Base-by-base conservation (phyloP, 2,113 vertebrate species). In the Channa maculata region DNA sequence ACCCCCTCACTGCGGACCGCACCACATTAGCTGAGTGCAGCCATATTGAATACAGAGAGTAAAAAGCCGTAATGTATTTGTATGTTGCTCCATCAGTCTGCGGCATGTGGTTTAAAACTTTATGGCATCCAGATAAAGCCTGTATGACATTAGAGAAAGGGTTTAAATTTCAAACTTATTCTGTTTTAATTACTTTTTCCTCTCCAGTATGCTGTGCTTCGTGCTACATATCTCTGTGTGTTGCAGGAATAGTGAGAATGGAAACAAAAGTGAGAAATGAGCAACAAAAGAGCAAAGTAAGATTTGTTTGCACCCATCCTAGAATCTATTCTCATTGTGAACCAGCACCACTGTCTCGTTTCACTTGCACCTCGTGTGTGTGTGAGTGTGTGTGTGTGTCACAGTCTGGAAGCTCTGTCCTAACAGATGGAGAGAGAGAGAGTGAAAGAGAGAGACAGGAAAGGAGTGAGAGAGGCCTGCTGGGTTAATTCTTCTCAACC, bases 401-500 rank as follows among this genome's bases (percentile, higher is more conserved):
- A 73, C 73, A 74, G 82, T 77, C 74, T 79, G 77, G 82, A 88
- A 76, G 80, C 72, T 60, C 58, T 67, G 82, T 77, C 73, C 71
- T 62, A 84, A 71, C 87, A 90, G 84, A 86, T 80, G 85, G 89
- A 85, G 41, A 53, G 58, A 68, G 71, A 60, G 39, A 44, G 51
- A 54, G 59, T 24, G 45, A 81, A 75, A 79, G 43, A 81, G 65
- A 75, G 9, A 66, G 61, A 86, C 11, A 81, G 61, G 59, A 48
- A 83, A 3, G 51, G 63, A 45, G 36, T 13, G 60, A 82, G 49
- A 62, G 52, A 75, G 83, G 75, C 79, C 78, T 84, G 67, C 88
- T 88, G 89, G 87, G 90, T 92, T 94, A 92, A 94, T 92, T 94
- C 90, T 85, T 80, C 83, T 92, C 92, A 92, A 91, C 90, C 75